These are phyloP conservation scores for Brachirus orientalis DNA, from an alignment of 2,113 vertebrate species.

Conservation along the genomic window DNA sequence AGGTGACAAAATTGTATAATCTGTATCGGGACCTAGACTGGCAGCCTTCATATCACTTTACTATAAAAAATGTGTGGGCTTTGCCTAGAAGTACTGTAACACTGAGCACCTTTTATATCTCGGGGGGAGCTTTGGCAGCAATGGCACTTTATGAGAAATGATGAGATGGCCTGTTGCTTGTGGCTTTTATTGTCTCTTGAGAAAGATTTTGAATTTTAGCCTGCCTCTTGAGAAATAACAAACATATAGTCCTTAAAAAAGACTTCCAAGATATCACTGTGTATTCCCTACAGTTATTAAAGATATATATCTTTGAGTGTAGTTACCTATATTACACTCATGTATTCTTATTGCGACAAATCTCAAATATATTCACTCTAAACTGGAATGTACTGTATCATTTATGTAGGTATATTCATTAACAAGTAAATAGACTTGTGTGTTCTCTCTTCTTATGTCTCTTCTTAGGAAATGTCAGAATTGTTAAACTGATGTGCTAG, in stretches of 20 bases:
- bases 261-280: neutral
- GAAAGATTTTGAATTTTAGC: neutral
- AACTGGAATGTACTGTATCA: too few relatives aligned
- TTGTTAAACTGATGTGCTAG: too few relatives aligned
- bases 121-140: neutral
- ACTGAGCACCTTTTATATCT: conserved; percentile 5
- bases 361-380: too few relatives aligned
- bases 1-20: conserved; percentile 16
- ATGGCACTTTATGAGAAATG: conserved; percentile 18
- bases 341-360: too few relatives aligned
- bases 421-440: too few relatives aligned
- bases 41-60: conserved; percentile 8
- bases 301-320: too few relatives aligned
- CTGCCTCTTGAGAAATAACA: conserved; percentile 10
- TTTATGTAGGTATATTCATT: too few relatives aligned
- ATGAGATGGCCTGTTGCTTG: conserved; percentile 12
- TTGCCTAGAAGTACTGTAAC: neutral
- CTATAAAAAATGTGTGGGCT: conserved; percentile 1
- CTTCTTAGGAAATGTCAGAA: too few relatives aligned
- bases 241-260: neutral
- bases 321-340: too few relatives aligned
- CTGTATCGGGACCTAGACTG: conserved; percentile 7
- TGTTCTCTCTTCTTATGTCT: too few relatives aligned
- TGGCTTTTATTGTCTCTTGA: conserved; percentile 6
- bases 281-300: too few relatives aligned